Conservation (phyloP, 2,113 vertebrate species). For the Phaethon lepturus region DNA sequence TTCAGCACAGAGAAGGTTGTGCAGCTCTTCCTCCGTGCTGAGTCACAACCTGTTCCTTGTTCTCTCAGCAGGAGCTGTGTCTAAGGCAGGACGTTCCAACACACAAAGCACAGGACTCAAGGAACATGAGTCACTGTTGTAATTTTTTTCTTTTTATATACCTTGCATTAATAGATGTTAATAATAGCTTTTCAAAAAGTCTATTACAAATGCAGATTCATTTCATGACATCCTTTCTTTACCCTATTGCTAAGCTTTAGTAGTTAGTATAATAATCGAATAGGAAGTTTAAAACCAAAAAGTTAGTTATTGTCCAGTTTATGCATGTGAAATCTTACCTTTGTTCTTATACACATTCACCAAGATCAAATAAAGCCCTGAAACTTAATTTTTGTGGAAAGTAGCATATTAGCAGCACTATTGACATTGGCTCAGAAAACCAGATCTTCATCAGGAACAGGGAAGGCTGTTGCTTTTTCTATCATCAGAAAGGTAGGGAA, state of each 20-base stretch:
- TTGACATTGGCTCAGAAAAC: conserved; percentile 56
- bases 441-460: background rate
- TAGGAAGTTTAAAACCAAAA: background rate
- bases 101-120: background rate
- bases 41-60: background rate
- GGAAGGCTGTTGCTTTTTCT: conserved; percentile 31
- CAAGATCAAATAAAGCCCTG: background rate
- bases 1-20: background rate
- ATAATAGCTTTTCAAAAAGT: background rate
- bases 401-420: background rate
- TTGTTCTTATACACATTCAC: rapidly evolving
- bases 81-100: conserved; percentile 38
- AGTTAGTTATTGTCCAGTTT: background rate
- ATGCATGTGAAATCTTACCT: background rate
- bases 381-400: background rate
- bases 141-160: background rate
- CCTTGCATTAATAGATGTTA: background rate
- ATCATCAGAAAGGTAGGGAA: conserved; percentile 22
- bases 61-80: conserved; percentile 16
- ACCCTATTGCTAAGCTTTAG: background rate
- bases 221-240: background rate
- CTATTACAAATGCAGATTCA: background rate
- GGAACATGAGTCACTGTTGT: background rate
- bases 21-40: background rate
- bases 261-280: background rate